Percentiles rank a stretch among this genome's conserved stretches.
Conservation (phyloP, 2,113 vertebrate genomes). For the Rhea americana region DNA sequence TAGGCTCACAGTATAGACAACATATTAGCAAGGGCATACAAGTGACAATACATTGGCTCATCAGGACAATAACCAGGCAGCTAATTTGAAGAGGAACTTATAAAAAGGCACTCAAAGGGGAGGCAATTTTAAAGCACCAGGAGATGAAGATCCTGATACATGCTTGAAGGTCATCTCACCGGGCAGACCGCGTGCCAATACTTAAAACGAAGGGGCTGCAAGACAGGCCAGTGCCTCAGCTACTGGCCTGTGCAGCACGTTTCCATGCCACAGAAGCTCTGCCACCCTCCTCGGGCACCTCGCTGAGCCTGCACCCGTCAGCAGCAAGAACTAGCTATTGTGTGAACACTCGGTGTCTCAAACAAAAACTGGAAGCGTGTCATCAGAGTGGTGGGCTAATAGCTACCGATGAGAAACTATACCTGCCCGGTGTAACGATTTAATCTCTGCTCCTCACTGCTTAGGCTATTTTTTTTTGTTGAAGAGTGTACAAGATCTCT, state of each 20-base stretch:
- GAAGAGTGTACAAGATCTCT: neutral
- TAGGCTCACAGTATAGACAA: neutral
- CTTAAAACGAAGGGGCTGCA: neutral
- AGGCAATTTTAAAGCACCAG: neutral
- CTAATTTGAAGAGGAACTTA: neutral
- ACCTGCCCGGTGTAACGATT: neutral
- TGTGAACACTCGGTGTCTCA: neutral
- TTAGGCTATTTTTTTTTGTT: neutral
- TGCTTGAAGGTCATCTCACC: neutral
- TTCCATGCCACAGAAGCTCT: neutral
- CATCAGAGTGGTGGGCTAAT: neutral
- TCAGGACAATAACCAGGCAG: neutral
- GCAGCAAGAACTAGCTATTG: neutral
- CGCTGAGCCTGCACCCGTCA: neutral
- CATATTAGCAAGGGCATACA: neutral
- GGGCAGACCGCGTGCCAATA: neutral
- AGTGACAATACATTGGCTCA: neutral
- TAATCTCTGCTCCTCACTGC: neutral
- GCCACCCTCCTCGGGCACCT: neutral
- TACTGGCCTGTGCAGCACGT: neutral
- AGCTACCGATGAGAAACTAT: neutral
- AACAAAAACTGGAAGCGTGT: neutral
- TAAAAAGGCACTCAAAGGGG: neutral
- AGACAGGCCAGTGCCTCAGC: rapidly evolving
- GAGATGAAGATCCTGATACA: neutral